Evolutionary conservation across 2,113 vertebrate genomes (phyloP), one percentile per base, ranked within the genome.

Genomic region (Scomber colias): DNA sequence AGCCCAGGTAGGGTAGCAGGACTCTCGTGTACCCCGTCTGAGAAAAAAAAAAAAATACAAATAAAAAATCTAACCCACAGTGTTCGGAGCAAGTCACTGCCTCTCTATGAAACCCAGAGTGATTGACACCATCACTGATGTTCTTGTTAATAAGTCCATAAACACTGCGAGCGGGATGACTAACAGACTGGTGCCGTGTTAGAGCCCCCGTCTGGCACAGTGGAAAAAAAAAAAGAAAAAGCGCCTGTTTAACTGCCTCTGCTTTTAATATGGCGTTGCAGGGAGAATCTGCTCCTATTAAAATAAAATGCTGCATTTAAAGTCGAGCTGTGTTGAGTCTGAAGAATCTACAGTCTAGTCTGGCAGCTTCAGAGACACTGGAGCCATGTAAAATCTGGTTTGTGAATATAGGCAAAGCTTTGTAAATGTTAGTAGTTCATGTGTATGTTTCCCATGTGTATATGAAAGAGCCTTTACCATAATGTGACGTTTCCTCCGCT

Each of bases 91-190:
- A 49, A 69, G 44, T 59, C 24, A 11, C 54, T 56, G 59, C 45
- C 44, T 57, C 19, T 73, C 8, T 24, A 13, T 81, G 68, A 79
- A 78, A 81, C 51, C 24, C 50, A 49, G 17, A 82, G 75, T 66
- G 83, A 91, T 73, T 78, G 82, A 85, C 86, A 84, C 67, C 65
- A 71, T 73, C 70, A 61, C 71, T 66, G 70, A 90, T 76, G 66
- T 61, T 81, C 65, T 80, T 77, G 84, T 91, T 92, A 90, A 86
- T 85, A 71, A 75, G 78, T 84, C 67, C 78, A 82, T 90, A 85
- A 91, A 92, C 79, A 79, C 75, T 62, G 72, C 27, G 31, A 80
- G 86, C 78, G 82, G 66, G 65, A 83, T 75, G 72, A 85, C 77
- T 56, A 77, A 79, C 87, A 86, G 83, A 64, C 69, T 78, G 67